Evolutionary conservation across 2,888 invertebrate species (phyloP), one percentile per base, ranked within the genome.

Genomic region (Campoplex nolae): DNA sequence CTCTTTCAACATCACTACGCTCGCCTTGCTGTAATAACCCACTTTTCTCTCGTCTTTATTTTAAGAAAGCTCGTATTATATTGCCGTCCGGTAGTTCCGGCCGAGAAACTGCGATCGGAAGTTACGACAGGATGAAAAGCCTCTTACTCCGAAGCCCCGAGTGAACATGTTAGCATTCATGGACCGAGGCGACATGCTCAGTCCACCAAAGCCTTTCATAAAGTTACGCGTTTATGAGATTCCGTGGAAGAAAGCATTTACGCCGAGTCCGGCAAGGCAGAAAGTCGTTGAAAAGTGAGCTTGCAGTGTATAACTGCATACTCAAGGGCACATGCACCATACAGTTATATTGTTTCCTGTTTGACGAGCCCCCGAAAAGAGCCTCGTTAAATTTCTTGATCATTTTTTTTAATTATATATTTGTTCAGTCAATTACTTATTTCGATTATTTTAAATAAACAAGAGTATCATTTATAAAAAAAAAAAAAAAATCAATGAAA

Each of bases 191-290:
- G 67, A 18, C 56, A 80, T 38, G 75, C 75, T 48, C 62, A 51
- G 56, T 35, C 32, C 68, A 51, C 56, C 42, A 71, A 84, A 75
- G 75, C 70, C 80, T 80, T 84, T 84, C 80, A 80, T 80, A 80
- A 76, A 84, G 75, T 84, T 79, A 54, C 13, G 68, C 58, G 79
- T 83, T 73, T 74, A 75, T 74, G 80, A 75, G 68, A 32, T 48
- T 67, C 42, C 58, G 16, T 28, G 67, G 65, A 51, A 71, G 70
- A 84, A 81, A 74, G 58, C 83, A 71, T 78, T 77, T 71, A 32
- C 42, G 38, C 18, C 13, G 71, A 51, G 74, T 77, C 78, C 51
- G 48, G 38, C 67, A 78, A 78, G 58, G 58, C 51, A 58, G 38
- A 70, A 78, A 28, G 48, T 38, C 56, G 68, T 74, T 74, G 48